Evolutionary conservation across 23 tunicate genomes (phyloP).

Genomic region (Corella eumyota): DNA sequence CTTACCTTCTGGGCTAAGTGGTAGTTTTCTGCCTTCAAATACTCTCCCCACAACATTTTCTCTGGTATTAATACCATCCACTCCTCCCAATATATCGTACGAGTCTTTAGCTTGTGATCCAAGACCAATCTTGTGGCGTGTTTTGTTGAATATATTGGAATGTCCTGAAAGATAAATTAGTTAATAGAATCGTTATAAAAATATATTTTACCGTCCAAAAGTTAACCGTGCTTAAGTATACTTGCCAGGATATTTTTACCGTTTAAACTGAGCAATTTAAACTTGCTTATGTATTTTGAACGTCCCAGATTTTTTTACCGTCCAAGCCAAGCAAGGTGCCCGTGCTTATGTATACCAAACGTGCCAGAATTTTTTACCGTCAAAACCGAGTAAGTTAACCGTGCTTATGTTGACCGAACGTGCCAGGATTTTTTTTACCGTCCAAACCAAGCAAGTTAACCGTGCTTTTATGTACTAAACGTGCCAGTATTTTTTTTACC

Average conservation of each 20-base stretch:
- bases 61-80: slow-evolving; percentile 40
- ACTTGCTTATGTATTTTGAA: neutral
- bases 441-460: too few species aligned
- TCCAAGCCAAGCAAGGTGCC: too few species aligned
- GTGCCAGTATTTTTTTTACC: too few species aligned
- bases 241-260: neutral
- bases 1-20: slow-evolving; percentile 65
- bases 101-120: slow-evolving; percentile 10
- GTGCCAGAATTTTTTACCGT: too few species aligned
- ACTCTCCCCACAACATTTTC: slow-evolving; percentile 70
- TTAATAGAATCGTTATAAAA: too few species aligned
- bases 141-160: slow-evolving; percentile 50
- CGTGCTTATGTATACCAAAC: too few species aligned
- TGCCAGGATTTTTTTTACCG: too few species aligned
- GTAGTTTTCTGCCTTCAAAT: slow-evolving; percentile 77
- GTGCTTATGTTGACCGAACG: too few species aligned
- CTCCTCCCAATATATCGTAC: slow-evolving; percentile 22
- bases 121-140: slow-evolving; percentile 25
- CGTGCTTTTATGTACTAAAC: too few species aligned
- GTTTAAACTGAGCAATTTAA: neutral
- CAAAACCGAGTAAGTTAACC: too few species aligned
- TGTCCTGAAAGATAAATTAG: slow-evolving; percentile 57
- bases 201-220: neutral
- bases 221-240: neutral
- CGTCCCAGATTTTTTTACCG: too few species aligned